Evolutionary conservation across 2,888 invertebrate genomes (phyloP), one percentile per base, ranked within the genome.

Genomic region (Nematopogon swammerdamellus): DNA sequence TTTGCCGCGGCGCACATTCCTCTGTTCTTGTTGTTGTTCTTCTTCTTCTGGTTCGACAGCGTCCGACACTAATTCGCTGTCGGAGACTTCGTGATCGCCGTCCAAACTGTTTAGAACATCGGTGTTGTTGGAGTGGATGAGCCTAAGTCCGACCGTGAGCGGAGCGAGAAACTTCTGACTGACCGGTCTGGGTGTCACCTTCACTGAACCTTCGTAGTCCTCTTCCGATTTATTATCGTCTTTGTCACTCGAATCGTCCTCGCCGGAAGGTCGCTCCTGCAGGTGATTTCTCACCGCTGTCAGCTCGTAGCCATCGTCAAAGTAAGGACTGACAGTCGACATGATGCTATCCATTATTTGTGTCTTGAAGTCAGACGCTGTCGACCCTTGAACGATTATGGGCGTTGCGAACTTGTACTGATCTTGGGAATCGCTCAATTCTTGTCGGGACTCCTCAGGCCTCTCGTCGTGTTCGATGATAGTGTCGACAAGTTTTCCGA

Each of bases 111-210:
- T 73, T n/a, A 68, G 66, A 18, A 65, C 59, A 49, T 70, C 70
- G n/a, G 68, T 67, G 30, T 68, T 62, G 54, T 79, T 76, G 5
- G 72, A 63, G 56, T 76, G 81, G 19, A 82, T 67, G 19, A 85
- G 59, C 58, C 80, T 73, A 18, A 85, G 61, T 25, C 83, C 85
- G 14, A 85, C 84, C 18, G 82, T 84, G 25, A 85, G 80, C 11
- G 85, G 85, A 1, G 84, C 81, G 50, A 85, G 67, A 60, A 83
- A 83, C 44, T 79, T 81, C 30, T 79, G 75, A 55, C 75, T 74
- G 18, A 84, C 61, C 16, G 83, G 82, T 60, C 83, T 71, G 29
- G 82, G 82, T 43, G 84, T 83, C 1, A 82, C 82, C n/a, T 79
- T 63, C 10, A 82, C 63, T 17, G 61, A 14, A 36, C 14, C 17